Evolutionary conservation across 2,888 invertebrate species (phyloP).

Genomic region (Amphiduros pacificus): DNA sequence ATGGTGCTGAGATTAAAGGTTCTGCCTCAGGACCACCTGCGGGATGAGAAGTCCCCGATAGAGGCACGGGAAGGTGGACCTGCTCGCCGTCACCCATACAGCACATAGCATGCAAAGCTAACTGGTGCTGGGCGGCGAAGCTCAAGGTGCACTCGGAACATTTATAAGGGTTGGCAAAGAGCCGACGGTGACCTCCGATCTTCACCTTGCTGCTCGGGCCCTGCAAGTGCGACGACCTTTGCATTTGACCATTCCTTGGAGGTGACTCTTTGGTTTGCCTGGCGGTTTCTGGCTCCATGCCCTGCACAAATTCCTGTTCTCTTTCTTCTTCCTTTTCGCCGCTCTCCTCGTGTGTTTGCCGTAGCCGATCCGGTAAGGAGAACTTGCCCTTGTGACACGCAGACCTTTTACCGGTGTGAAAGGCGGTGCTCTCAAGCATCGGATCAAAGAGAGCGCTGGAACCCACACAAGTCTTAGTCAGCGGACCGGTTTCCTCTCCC

Average conservation of each 20-base stretch:
- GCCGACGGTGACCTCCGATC: slow-evolving; percentile 3
- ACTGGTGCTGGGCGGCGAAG: slow-evolving; percentile 5
- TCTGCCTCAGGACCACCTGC: no score
- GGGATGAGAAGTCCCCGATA: neutral
- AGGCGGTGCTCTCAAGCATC: neutral
- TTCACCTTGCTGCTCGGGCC: no score
- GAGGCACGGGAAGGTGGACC: neutral
- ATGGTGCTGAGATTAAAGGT: no score
- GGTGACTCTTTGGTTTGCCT: neutral
- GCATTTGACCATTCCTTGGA: neutral
- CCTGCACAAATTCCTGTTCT: neutral
- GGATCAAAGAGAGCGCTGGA: slow-evolving; percentile 2
- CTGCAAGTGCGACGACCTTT: neutral
- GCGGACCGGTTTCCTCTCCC: no score
- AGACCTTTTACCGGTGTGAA: neutral
- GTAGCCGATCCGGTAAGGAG: slow-evolving; percentile 1
- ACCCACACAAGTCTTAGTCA: no score
- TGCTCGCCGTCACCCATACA: slow-evolving; percentile 1
- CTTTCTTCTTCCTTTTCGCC: no score
- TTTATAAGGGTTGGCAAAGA: slow-evolving; percentile 16
- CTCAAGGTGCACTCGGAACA: slow-evolving; percentile 8
- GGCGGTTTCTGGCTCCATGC: neutral
- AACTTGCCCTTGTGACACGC: neutral
- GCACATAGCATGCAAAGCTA: slow-evolving; percentile 1
- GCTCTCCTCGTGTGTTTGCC: slow-evolving; percentile 2